Conservation (phyloP, 2,888 invertebrate species). For the Limulus polyphemus region DNA sequence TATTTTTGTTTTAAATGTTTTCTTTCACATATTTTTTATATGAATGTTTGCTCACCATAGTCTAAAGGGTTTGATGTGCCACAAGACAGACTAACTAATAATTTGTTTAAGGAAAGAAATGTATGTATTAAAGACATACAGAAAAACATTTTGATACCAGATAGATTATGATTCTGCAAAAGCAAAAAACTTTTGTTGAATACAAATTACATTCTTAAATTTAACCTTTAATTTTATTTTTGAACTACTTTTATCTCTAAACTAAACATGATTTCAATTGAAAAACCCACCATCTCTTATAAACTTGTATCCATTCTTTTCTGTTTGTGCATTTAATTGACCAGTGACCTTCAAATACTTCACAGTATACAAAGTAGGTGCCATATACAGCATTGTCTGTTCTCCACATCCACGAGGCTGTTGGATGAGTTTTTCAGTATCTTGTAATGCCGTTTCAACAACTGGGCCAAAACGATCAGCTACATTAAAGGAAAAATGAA, state of each 20-base stretch:
- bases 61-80: too few species aligned
- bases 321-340: slow-evolving; percentile 15
- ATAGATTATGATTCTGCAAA: too few species aligned
- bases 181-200: too few species aligned
- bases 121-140: too few species aligned
- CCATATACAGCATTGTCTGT: slow-evolving; percentile 26
- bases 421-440: slow-evolving; percentile 20
- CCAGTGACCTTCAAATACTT: slow-evolving; percentile 21
- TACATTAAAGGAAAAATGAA: neutral
- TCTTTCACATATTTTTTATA: too few species aligned
- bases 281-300: slow-evolving; percentile 14
- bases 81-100: too few species aligned
- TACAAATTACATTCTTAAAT: too few species aligned
- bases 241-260: neutral
- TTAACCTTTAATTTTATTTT: neutral
- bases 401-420: slow-evolving; percentile 28
- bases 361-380: slow-evolving; percentile 26
- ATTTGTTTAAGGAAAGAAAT: too few species aligned
- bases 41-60: too few species aligned
- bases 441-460: slow-evolving; percentile 18
- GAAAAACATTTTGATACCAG: too few species aligned
- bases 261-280: neutral
- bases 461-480: slow-evolving; percentile 23
- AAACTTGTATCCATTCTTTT: slow-evolving; percentile 20
- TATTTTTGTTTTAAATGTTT: too few species aligned